phyloP scores from a whole-genome alignment of 2,113 vertebrate genomes.

The Xenus cinereus region DNA sequence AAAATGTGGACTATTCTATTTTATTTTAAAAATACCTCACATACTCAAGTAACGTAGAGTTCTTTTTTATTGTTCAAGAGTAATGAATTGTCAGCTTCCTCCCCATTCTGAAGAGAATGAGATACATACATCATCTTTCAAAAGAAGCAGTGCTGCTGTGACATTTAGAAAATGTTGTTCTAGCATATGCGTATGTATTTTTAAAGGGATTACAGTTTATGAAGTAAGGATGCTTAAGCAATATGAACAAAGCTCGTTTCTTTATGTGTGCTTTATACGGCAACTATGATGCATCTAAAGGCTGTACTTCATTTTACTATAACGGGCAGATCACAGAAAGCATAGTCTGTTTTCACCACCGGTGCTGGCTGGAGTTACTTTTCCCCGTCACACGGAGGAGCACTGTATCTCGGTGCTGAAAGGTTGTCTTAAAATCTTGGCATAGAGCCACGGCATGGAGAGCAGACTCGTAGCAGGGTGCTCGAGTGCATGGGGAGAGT shows the following conservation, averaged over 20 bases:
- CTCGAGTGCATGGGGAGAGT: neutral
- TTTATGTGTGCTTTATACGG: neutral
- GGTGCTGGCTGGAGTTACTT: neutral
- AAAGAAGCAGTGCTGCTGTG: neutral
- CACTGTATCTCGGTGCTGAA: neutral
- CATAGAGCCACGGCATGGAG: neutral
- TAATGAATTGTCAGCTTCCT: slow-evolving; percentile 30
- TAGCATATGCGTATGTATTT: neutral
- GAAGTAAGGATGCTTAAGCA: neutral
- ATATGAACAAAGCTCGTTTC: neutral
- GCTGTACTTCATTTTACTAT: neutral
- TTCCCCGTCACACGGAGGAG: neutral
- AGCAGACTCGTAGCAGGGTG: neutral
- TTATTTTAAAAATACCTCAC: neutral
- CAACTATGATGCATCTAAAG: neutral
- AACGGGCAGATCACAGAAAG: neutral
- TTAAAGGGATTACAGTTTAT: neutral
- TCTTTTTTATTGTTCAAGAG: neutral
- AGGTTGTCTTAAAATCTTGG: neutral
- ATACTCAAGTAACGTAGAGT: neutral
- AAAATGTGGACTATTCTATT: neutral
- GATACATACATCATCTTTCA: neutral
- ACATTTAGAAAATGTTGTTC: slow-evolving; percentile 31
- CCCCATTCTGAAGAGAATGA: neutral
- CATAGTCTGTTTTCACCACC: neutral